These are phyloP conservation scores for Agrotis puta DNA, from an alignment of 2,888 invertebrate species.

Conservation along the genomic window DNA sequence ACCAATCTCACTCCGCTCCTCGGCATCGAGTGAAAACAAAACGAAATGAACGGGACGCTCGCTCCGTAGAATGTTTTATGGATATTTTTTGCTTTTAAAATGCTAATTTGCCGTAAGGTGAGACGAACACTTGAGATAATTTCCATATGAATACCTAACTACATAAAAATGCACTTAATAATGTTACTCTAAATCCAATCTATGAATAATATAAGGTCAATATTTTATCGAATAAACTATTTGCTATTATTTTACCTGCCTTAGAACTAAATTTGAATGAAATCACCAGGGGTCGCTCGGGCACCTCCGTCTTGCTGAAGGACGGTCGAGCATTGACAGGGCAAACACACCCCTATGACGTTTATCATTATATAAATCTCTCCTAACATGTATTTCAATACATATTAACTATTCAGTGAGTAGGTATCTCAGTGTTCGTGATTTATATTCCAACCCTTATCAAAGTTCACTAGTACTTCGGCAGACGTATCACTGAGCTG, in stretches of 20 bases:
- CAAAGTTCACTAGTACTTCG: conserved; percentile 67
- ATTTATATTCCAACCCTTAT: conserved; percentile 73
- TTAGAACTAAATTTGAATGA: conserved; percentile 41
- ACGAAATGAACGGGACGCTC: conserved; percentile 70
- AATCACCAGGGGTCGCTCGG: conserved; percentile 47
- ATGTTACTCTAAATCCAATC: neutral
- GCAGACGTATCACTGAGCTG: conserved; percentile 50
- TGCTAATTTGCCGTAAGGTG: conserved; percentile 72
- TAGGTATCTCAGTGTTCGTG: conserved; percentile 49
- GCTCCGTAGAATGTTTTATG: conserved; percentile 75
- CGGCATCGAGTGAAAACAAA: conserved; percentile 72
- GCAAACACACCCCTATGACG: conserved; percentile 59
- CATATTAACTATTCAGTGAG: conserved; percentile 50
- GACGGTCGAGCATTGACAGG: conserved; percentile 61
- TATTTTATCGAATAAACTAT: conserved; percentile 11
- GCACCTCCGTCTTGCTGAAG: conserved; percentile 55
- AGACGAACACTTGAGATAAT: conserved; percentile 52
- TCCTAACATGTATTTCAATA: conserved; percentile 47
- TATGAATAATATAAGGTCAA: neutral
- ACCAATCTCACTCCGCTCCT: conserved; percentile 73
- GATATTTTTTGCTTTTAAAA: conserved; percentile 77
- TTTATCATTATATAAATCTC: conserved; percentile 58
- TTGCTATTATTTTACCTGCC: conserved; percentile 33
- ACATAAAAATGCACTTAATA: conserved; percentile 1
- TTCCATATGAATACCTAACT: conserved; percentile 35